These are phyloP conservation scores for Lasius platythorax DNA, from an alignment of 2,888 invertebrate species.

Conservation along the genomic window DNA sequence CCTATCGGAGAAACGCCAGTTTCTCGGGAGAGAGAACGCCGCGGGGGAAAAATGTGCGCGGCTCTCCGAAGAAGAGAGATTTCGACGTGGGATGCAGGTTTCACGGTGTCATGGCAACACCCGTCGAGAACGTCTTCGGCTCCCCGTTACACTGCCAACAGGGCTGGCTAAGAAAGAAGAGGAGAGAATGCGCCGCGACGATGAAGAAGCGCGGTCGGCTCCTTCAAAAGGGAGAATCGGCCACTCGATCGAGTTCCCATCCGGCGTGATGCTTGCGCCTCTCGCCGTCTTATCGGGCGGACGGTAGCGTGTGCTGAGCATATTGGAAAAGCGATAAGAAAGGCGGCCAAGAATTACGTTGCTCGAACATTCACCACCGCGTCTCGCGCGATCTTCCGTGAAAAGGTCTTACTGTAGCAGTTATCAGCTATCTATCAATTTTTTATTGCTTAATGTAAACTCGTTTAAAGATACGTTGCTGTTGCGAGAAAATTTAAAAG, in stretches of 20 bases:
- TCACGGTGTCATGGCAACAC: conserved; percentile 85
- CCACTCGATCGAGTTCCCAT: conserved; percentile 65
- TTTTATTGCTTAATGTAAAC: background rate
- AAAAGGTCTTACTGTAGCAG: background rate
- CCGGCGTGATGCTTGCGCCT: conserved; percentile 25
- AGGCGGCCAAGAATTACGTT: conserved; percentile 61
- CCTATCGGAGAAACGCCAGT: conserved; percentile 65
- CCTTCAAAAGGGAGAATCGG: conserved; percentile 72
- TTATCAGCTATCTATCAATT: conserved; percentile 14
- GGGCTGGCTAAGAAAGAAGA: conserved; percentile 57
- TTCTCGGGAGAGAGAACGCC: conserved; percentile 56
- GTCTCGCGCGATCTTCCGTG: conserved; percentile 26
- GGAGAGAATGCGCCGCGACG: conserved; percentile 60
- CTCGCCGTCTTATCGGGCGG: conserved; percentile 67
- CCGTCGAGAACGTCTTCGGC: conserved; percentile 79
- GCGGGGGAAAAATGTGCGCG: conserved; percentile 58
- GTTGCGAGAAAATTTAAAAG: background rate
- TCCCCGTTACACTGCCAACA: conserved; percentile 72
- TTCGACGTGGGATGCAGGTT: conserved; percentile 80
- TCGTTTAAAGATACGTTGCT: background rate
- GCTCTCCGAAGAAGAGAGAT: conserved; percentile 71
- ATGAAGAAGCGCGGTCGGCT: conserved; percentile 73
- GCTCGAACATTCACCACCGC: conserved; percentile 47
- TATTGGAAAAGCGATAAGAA: conserved; percentile 73
- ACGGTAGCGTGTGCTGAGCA: conserved; percentile 71